Percentiles rank a stretch among this genome's conserved stretches.
Conservation (phyloP, 2,113 vertebrate genomes). For the Paramormyrops kingsleyae region DNA sequence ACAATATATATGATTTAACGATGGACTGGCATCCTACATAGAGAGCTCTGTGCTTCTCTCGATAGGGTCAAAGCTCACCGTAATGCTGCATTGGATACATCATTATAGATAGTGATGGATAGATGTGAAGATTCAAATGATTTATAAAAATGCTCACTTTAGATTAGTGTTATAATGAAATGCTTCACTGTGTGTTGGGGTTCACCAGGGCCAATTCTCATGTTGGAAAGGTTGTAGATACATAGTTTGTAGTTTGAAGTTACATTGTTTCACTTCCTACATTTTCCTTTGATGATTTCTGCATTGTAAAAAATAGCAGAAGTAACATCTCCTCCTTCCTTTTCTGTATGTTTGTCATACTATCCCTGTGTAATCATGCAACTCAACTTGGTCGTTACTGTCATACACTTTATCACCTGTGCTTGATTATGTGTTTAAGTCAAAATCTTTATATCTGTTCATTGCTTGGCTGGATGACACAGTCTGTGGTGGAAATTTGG, state of each 20-base stretch:
- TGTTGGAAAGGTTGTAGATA: not conserved
- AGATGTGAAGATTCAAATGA: not conserved
- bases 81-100: not conserved
- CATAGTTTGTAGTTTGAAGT: not conserved
- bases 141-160: not conserved
- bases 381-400: not conserved
- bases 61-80: not conserved
- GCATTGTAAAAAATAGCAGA: not conserved
- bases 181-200: not conserved
- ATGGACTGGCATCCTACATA: not conserved
- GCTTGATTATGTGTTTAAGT: not conserved
- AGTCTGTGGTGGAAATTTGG: not conserved
- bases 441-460: not conserved
- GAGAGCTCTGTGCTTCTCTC: not conserved
- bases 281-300: not conserved
- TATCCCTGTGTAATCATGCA: not conserved
- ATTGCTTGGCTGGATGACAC: not conserved
- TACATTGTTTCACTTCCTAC: not conserved
- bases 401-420: not conserved
- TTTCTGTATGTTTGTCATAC: not conserved
- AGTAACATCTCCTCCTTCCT: not conserved
- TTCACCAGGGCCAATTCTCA: not conserved
- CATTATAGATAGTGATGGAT: not conserved
- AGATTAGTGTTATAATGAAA: not conserved
- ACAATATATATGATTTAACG: not conserved